Base-by-base conservation (phyloP, 2,113 vertebrate species). In the Dipodomys stephensi region DNA sequence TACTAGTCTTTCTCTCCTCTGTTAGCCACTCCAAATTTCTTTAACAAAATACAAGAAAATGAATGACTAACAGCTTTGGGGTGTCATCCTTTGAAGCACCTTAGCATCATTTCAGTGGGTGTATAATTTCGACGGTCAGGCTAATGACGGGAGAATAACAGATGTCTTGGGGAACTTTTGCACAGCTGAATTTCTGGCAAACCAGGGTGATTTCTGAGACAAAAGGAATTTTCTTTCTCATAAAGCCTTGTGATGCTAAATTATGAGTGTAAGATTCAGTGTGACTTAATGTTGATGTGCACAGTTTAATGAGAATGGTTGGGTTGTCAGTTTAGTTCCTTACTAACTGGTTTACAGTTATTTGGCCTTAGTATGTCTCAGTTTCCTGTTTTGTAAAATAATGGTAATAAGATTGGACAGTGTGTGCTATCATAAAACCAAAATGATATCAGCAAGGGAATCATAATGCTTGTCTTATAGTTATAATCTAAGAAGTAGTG, bases 121-220 rank as follows among this genome's bases (percentile, higher is more conserved):
- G 85, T 90, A 57, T 87, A 93, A 94, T 67, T 93, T 83, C 39
- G 53, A 62, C 84, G 80, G n/a, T 62, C 35, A n/a, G 39, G 71
- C 85, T 92, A 93, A 96, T 91, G 93, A 91, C 35, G 82, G 82
- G 83, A 67, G 73, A 94, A 62, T 65, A 86, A 62, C 92, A 97
- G 93, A 85, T 97, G 92, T 96, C 93, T 80, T 7, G 0, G 23
- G 74, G 77, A 16, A 30, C 90, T 84, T 76, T 81, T 44, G 93
- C 68, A 74, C 87, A n/a, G 71, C 39, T 77, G 74, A 90, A 74
- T 93, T 83, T 88, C 49, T 92, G 87, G 90, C 83, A 92, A 78
- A 35, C 27, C 13, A 78, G 60, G 9, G 19, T 22, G 10, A 25
- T 72, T 87, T 71, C 81, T 68, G 22, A n/a, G 64, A 65, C 67